phyloP scores from a whole-genome alignment of 2,888 invertebrate genomes.

The Drosophila hamatofila region DNA sequence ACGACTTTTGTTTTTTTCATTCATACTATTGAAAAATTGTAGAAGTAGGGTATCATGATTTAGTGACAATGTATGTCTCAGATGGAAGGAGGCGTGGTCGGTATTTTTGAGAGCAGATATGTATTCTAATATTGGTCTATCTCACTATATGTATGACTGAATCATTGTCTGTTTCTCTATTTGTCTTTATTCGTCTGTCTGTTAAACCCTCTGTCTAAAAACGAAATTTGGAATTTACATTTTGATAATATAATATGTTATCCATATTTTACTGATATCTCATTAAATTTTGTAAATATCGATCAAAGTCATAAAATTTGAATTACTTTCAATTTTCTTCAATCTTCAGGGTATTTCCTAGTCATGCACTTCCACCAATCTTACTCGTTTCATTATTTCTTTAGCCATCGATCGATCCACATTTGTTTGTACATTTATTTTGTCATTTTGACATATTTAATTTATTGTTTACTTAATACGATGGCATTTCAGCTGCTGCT shows the following conservation, averaged over 20 bases:
- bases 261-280: too few species aligned
- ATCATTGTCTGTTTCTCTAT: background rate
- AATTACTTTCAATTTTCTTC: too few species aligned
- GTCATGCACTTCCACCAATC: background rate
- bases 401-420: constrained; percentile 67
- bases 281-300: too few species aligned
- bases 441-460: constrained; percentile 60
- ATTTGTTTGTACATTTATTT: constrained; percentile 64
- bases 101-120: background rate
- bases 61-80: background rate
- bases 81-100: background rate
- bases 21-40: background rate
- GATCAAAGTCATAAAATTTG: too few species aligned
- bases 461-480: constrained; percentile 61
- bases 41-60: background rate
- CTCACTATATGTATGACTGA: too few species aligned
- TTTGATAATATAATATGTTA: too few species aligned
- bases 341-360: background rate
- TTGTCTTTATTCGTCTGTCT: background rate
- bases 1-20: constrained; percentile 50
- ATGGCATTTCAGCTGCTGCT: background rate
- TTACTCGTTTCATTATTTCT: background rate
- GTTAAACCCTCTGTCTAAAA: too few species aligned
- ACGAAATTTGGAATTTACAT: too few species aligned
- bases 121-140: too few species aligned